Evolutionary conservation across 1,140 invertebrate genomes (phyloP).

Genomic region (Drosophila nigrodunni): DNA sequence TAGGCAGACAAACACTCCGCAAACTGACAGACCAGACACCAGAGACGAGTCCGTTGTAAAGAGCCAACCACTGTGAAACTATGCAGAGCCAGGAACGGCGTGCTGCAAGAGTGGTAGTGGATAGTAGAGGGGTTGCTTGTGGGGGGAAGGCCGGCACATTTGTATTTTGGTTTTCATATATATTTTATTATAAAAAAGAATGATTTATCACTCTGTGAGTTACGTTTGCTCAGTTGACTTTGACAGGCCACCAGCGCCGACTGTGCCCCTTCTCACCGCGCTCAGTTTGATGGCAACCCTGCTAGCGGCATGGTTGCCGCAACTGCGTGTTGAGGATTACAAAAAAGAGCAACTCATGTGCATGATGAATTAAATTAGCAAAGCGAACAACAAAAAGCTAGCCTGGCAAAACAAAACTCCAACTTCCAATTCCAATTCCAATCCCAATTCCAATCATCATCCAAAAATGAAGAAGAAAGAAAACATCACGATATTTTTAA

Average conservation of each 20-base stretch:
- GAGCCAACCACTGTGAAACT: slow-evolving; percentile 36
- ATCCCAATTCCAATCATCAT: slow-evolving; percentile 30
- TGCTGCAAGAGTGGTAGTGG: slow-evolving; percentile 8
- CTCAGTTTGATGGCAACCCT: not conserved
- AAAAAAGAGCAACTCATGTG: slow-evolving; percentile 79
- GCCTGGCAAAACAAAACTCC: slow-evolving; percentile 13
- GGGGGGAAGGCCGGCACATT: slow-evolving; percentile 55
- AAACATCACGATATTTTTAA: slow-evolving; percentile 36
- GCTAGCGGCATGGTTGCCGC: slow-evolving; percentile 3
- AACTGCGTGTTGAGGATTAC: slow-evolving; percentile 64
- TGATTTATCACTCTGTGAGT: slow-evolving; percentile 74
- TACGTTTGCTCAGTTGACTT: slow-evolving; percentile 70
- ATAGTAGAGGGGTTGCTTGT: not conserved
- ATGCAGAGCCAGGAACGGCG: slow-evolving; percentile 12
- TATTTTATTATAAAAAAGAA: slow-evolving; percentile 56
- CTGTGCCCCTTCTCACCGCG: not conserved
- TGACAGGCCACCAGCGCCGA: slow-evolving; percentile 54
- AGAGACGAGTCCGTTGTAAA: not conserved
- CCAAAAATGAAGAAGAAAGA: not conserved
- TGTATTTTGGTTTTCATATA: slow-evolving; percentile 53
- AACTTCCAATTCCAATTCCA: slow-evolving; percentile 11
- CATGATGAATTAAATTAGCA: slow-evolving; percentile 82
- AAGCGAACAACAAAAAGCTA: slow-evolving; percentile 45
- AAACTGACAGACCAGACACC: slow-evolving; percentile 35
- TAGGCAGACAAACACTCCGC: slow-evolving; percentile 57